Evolutionary conservation across 2,113 vertebrate genomes (phyloP).

Genomic region (Phycodurus eques): DNA sequence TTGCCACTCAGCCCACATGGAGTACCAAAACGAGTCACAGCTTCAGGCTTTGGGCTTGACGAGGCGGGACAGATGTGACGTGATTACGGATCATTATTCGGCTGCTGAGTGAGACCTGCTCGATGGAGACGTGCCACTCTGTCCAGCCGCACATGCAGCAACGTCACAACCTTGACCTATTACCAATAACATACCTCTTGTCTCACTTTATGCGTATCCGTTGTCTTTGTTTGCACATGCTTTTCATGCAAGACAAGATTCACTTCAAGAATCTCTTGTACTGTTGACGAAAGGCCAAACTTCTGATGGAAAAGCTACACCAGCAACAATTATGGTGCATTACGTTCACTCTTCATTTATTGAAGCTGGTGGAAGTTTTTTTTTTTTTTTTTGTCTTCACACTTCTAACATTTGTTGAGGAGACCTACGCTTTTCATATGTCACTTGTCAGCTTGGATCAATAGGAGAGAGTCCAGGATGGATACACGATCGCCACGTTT

Average conservation of each 20-base stretch:
- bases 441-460: not conserved
- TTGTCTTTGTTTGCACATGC: not conserved
- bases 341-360: not conserved
- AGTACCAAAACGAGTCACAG: not conserved
- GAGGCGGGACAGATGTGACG: constrained; percentile 15
- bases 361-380: not conserved
- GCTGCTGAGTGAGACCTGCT: constrained; percentile 25
- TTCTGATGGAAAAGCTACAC: constrained; percentile 1
- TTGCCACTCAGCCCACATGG: constrained; percentile 8
- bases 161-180: constrained; percentile 24
- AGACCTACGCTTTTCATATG: constrained; percentile 1
- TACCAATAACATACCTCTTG: not conserved
- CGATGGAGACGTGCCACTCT: too few relatives aligned
- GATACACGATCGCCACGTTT: constrained; percentile 5
- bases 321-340: not conserved
- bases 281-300: constrained; percentile 2
- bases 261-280: not conserved
- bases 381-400: not conserved
- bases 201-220: constrained; percentile 10
- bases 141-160: not conserved
- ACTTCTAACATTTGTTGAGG: not conserved
- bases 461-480: not conserved
- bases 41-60: constrained; percentile 24
- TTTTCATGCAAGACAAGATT: not conserved
- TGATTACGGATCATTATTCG: constrained; percentile 23